Evolutionary conservation across 2,888 invertebrate genomes (phyloP).

Genomic region (Choristoneura rosaceana): DNA sequence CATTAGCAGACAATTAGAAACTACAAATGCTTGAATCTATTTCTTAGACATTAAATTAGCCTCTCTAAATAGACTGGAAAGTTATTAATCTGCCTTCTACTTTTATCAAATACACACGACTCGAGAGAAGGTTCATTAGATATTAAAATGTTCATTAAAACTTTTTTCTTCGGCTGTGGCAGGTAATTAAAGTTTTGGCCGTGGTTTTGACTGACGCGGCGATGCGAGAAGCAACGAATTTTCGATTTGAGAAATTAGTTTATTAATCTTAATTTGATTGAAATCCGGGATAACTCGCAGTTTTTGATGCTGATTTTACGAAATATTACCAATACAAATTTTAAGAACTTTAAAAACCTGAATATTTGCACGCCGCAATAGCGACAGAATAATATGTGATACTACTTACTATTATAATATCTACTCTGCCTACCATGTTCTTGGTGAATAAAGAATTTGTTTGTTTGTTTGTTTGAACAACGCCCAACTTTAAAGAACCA

Average conservation of each 20-base stretch:
- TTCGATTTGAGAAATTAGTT: constrained; percentile 1
- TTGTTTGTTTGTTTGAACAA: too few species aligned
- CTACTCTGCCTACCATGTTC: too few species aligned
- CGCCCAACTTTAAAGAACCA: too few species aligned
- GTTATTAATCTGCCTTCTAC: neutral
- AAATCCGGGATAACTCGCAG: neutral
- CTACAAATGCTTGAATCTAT: too few species aligned
- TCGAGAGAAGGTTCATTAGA: constrained; percentile 13
- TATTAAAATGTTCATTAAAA: constrained; percentile 23
- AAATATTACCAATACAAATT: too few species aligned
- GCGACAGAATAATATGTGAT: too few species aligned
- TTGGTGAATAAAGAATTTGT: too few species aligned
- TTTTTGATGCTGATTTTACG: neutral
- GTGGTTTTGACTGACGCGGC: constrained; percentile 28
- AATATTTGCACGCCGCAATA: too few species aligned
- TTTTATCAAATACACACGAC: constrained; percentile 4
- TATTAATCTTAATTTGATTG: neutral
- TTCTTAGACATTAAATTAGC: neutral
- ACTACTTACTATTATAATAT: too few species aligned
- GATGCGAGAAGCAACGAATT: constrained; percentile 18
- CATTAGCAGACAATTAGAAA: too few species aligned
- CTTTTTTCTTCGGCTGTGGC: constrained; percentile 30
- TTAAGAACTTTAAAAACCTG: too few species aligned
- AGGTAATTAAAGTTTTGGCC: constrained; percentile 35
- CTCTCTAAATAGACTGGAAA: neutral